Evolutionary conservation across 2,888 invertebrate genomes (phyloP), one percentile per base, ranked within the genome.

Genomic region (Hylaea fasciaria): DNA sequence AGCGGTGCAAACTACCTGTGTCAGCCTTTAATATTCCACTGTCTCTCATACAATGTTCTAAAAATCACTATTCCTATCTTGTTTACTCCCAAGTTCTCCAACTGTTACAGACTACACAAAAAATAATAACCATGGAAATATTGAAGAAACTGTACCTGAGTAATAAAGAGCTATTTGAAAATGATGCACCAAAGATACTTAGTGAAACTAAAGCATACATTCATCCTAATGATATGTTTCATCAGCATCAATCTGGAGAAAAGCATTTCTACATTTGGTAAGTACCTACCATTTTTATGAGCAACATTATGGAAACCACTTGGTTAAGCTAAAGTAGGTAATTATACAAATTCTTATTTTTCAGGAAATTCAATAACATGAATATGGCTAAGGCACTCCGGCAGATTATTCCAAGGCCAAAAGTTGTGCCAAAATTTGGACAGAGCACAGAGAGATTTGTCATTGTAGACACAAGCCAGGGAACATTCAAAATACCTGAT

Each of bases 341-440:
- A 0, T 37, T 0, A 46, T 14, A 17, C 0, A 48, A 1, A 8
- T 2, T 41, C 13, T 50, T 37, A 41, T 55, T 85, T 22, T 87
- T 60, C 69, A 96, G 96, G 97, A 94, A 95, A 82, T 94, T 97
- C 51, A 97, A 96, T 83, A 94, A 95, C 62, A 95, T 97, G 93
- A 92, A 94, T 76, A 94, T 95, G 32, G 96, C 95, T 47, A 94
- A 96, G 77, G 78, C 95, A 49, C 77, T 97, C 11, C 92, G 97
- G 13, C 94, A 94, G 76, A 75, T 96, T 43, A 96, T 97, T 81
- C 94, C 94, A 1, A 93, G 95, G 68, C 96, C 97, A 0, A 84
- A 88, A 63, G 94, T 95, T 72, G 93, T 96, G 39, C 94, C 95
- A 39, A 94, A 94, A 83, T 94, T 95, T 85, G 96, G 96, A 8